Conservation (phyloP, 2,888 invertebrate genomes). For the Geophilus truncorum region DNA sequence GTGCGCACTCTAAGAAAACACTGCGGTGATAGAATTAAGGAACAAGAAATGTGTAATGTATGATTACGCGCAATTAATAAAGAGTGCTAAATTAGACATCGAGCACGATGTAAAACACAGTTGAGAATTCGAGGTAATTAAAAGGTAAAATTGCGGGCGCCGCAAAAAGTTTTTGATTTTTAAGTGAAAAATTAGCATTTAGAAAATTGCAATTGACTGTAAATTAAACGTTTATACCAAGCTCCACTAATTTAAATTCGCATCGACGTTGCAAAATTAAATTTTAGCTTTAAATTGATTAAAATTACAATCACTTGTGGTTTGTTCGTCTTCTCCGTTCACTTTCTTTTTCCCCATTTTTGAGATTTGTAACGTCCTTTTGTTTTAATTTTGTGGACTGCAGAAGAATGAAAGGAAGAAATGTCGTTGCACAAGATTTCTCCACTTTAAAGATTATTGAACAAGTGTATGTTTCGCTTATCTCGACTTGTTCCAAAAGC, state of each 20-base stretch:
- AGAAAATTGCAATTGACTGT: not conserved
- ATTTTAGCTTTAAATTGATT: not conserved
- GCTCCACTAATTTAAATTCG: not conserved
- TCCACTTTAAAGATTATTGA: not conserved
- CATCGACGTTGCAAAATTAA: not conserved
- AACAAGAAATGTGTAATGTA: not conserved
- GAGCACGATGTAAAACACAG: not conserved
- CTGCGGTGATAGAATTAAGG: not conserved
- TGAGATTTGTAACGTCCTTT: not conserved
- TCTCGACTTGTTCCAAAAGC: not conserved
- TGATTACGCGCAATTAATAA: not conserved
- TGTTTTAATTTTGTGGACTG: not conserved
- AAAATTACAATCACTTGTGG: not conserved
- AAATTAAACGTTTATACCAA: not conserved
- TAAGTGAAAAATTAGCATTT: not conserved
- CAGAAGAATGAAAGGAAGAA: not conserved
- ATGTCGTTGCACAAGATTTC: not conserved
- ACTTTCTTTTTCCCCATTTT: not conserved
- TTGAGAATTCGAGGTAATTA: not conserved
- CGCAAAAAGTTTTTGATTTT: not conserved
- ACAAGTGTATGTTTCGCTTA: slow-evolving; percentile 2
- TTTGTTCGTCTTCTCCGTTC: too few species aligned
- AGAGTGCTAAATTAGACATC: not conserved
- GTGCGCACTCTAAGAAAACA: too few species aligned
- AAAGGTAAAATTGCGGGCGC: not conserved